A percentile compares a stretch with the other conserved stretches of the same genome.
These are phyloP conservation scores for Gymnoscopelus microlampas DNA, from an alignment of 2,797 vertebrate genomes.

Conservation along the genomic window DNA sequence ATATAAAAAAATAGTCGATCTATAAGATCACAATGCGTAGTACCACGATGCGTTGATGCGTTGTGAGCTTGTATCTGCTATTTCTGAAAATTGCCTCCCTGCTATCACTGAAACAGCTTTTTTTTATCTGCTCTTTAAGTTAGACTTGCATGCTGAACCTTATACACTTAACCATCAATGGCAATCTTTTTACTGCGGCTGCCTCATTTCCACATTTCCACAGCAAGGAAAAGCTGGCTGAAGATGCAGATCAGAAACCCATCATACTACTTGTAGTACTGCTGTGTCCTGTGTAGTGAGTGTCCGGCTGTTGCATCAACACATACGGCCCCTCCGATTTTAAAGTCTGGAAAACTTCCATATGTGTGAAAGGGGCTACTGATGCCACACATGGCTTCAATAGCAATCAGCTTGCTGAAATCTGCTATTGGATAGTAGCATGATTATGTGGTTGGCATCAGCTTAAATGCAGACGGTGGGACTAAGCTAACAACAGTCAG, in stretches of 20 bases:
- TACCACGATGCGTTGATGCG: not conserved
- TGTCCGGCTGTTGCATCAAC: no score
- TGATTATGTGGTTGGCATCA: not conserved
- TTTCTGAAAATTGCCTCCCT: not conserved
- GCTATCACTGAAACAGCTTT: not conserved
- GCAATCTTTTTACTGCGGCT: not conserved
- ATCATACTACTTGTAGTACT: no score
- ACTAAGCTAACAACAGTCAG: no score
- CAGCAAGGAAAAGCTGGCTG: no score
- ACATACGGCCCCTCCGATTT: no score
- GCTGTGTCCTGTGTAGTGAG: no score
- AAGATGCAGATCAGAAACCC: no score
- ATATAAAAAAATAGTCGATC: not conserved
- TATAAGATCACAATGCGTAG: not conserved
- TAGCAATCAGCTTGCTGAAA: slow-evolving; percentile 3
- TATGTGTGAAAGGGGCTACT: no score
- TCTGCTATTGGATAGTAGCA: not conserved
- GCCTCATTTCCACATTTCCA: no score
- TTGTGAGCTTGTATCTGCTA: not conserved
- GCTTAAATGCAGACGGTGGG: no score
- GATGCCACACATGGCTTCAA: no score
- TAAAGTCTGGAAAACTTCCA: no score
- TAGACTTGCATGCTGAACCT: slow-evolving; percentile 3
- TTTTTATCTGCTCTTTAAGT: slow-evolving; percentile 11
- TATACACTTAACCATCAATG: not conserved